Base-by-base conservation (phyloP, 2,888 invertebrate genomes). In the Tenthredo livida region DNA sequence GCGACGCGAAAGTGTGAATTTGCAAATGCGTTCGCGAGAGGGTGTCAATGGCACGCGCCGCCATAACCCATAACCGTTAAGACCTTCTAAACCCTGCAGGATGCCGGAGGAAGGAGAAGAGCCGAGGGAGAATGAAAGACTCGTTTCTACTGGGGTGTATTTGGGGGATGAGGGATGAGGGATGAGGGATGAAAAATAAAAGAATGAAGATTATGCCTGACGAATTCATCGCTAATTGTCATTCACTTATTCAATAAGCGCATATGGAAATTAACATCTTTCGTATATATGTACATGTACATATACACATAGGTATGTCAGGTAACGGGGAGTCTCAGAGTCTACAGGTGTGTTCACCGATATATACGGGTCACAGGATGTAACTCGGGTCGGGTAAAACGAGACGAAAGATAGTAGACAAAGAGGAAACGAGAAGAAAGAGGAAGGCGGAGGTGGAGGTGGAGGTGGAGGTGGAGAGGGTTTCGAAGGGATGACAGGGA, bases 41-140 rank as follows among this genome's bases (percentile, higher is more conserved):
- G 85, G 85, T 85, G 85, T 85, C 85, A 85, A 85, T 82, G 85
- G 78, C 85, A 85, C 85, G 85, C 85, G 85, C 85, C 85, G 85
- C 85, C 85, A 85, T 85, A 85, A 85, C 85, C 85, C 80, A 85
- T 85, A 85, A 85, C 85, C 85, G 85, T 85, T 85, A 85, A 85
- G 85, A 85, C 85, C 78, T 83, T 82, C 82, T 43, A 65, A 82
- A 85, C 85, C 80, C 85, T 80, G 61, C 47, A 47, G 47, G 61
- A 80, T 80, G 29, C 61, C 21, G 25, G 77, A 50, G 50, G 29
- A 75, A 58, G 61, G 75, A 25, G 84, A n/a, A 21, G 70, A 33
- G 70, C 17, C 29, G 33, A 9, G 29, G 43, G 75, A 75, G 47
- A 33, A 33, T n/a, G 72, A 33, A 72, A 37, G 40, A 33, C 72